Conservation (phyloP, 2,113 vertebrate species). For the Ahaetulla prasina region DNA sequence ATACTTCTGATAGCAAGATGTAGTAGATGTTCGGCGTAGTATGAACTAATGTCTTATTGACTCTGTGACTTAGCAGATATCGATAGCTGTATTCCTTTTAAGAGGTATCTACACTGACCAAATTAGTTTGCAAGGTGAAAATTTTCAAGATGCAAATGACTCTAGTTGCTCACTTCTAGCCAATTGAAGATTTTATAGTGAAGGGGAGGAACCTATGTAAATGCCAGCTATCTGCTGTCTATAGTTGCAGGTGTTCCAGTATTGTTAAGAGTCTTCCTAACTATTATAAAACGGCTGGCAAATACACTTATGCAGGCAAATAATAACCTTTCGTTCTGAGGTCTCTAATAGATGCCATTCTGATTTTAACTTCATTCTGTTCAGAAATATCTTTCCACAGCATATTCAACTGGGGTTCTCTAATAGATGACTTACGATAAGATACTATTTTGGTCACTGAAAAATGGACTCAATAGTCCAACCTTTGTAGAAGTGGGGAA, state of each 20-base stretch:
- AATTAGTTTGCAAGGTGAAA: background rate
- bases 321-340: background rate
- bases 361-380: background rate
- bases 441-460: background rate
- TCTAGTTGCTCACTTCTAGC: background rate
- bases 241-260: background rate
- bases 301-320: background rate
- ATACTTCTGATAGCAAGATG: background rate
- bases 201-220: background rate
- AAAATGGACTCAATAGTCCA: background rate
- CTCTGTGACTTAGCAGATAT: background rate
- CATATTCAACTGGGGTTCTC: background rate
- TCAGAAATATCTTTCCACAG: background rate
- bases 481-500: background rate
- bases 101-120: background rate
- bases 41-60: background rate
- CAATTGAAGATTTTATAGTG: background rate
- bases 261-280: background rate
- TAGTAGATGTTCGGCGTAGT: too few species aligned
- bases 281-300: background rate
- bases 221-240: background rate
- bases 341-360: background rate
- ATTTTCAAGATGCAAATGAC: background rate
- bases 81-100: background rate
- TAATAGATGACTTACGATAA: background rate